phyloP scores from a whole-genome alignment of 2,113 vertebrate genomes.

The Oncorhynchus nerka region DNA sequence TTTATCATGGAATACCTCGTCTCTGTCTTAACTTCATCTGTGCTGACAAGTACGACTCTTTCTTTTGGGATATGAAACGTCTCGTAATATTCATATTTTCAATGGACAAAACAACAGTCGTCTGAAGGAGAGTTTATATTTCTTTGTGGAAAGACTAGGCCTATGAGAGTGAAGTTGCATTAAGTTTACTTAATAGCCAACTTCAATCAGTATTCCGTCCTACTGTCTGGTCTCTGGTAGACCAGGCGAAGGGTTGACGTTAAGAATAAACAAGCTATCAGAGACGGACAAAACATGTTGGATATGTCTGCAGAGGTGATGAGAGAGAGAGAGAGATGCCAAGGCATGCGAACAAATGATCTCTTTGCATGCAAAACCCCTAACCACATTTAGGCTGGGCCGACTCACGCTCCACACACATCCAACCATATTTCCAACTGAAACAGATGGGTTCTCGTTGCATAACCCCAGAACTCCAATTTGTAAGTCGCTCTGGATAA shows the following conservation, averaged over 20 bases:
- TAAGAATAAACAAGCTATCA: conserved; percentile 33
- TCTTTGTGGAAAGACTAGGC: background rate
- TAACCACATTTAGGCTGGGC: conserved; percentile 53
- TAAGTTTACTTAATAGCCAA: background rate
- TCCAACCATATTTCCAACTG: conserved; percentile 55
- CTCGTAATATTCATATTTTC: too few relatives aligned
- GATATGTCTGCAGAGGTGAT: conserved; percentile 43
- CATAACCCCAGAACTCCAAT: conserved; percentile 62
- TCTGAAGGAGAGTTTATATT: background rate
- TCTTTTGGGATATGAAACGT: too few relatives aligned
- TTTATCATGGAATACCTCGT: background rate
- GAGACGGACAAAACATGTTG: conserved; percentile 45
- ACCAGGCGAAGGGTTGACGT: conserved; percentile 6
- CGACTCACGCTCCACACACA: conserved; percentile 36
- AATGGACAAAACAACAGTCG: background rate
- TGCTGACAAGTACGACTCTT: too few relatives aligned
- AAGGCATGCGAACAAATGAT: conserved; percentile 38
- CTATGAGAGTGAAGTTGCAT: background rate
- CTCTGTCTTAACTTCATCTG: background rate
- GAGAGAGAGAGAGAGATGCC: too few relatives aligned
- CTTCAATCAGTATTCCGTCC: background rate
- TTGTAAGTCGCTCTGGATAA: too few relatives aligned
- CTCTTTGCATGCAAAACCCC: conserved; percentile 61
- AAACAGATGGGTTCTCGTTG: conserved; percentile 69
- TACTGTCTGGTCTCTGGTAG: background rate